Base-by-base conservation (phyloP, 1,140 invertebrate species). In the Papilio machaon region DNA sequence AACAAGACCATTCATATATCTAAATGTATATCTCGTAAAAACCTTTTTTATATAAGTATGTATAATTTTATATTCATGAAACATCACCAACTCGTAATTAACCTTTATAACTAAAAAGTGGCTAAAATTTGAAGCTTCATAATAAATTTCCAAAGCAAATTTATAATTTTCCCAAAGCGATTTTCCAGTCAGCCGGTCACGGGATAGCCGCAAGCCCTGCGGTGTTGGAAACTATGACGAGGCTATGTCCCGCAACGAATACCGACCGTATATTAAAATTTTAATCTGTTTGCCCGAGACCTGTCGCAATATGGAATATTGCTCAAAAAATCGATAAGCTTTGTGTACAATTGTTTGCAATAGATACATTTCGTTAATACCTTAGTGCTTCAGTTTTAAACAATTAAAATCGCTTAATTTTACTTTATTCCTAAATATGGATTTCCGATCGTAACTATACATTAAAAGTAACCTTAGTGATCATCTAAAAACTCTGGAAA, bases 251-350 rank as follows among this genome's bases (percentile, higher is more conserved):
- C 46, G 74, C 49, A 35, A 10, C 47, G 15, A 76, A 76, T 76
- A 54, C 47, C 74, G 47, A 76, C 54, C 74, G 74, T 49, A 38
- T 76, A 76, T 76, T 76, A 76, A 54, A 76, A 76, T 76, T 76
- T 76, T 76, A 76, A 76, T 76, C 46, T 52, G 49, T 76, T 76
- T 47, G 23, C 49, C 6, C 74, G 46, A 54, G 13, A 11, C 74
- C 74, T 23, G 46, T 52, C 19, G 49, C 46, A 75, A 15, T 49
- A 75, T 70, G 30, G 30, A 70, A 70, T 70, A 70, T 70, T 70
- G 43, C 73, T 47, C n/a, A 10, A 46, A 30, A 47, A 46, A 75
- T 70, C 35, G 30, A 70, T 70, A 70, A 4, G 13, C 30, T 19
- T 70, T 64, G 23, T 64, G 8, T 30, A 11, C 8, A 64, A 13